phyloP scores from a whole-genome alignment of 1,140 invertebrate genomes.

The Megalonaias nervosa region DNA sequence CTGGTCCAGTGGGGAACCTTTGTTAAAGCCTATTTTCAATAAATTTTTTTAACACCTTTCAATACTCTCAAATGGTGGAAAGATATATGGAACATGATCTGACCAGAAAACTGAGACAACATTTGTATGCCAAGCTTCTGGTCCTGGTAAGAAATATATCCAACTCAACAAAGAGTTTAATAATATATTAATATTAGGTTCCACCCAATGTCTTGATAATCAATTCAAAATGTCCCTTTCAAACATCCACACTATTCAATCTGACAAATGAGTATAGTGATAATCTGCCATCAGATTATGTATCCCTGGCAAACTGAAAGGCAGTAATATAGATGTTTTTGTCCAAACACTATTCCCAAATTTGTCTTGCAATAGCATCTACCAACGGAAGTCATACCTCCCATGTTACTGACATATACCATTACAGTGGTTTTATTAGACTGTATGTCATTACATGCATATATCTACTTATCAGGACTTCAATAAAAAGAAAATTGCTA shows the following conservation, averaged over 20 bases:
- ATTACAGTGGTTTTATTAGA: background rate
- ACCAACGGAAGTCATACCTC: background rate
- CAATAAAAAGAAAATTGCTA: too few species aligned
- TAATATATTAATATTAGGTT: constrained; percentile 6
- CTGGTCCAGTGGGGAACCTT: constrained; percentile 5
- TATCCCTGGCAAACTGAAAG: background rate
- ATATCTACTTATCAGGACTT: too few species aligned
- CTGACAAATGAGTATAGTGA: constrained; percentile 4
- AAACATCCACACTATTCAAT: constrained; percentile 7
- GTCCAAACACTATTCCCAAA: background rate
- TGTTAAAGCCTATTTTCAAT: background rate
- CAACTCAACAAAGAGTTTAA: background rate
- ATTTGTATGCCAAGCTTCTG: background rate
- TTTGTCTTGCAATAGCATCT: background rate
- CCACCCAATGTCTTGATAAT: constrained; percentile 5
- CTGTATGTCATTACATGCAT: background rate
- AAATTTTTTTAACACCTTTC: background rate
- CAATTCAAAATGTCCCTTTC: constrained; percentile 12
- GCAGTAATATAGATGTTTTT: background rate
- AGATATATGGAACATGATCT: background rate
- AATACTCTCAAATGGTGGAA: too few species aligned
- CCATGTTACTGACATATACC: background rate
- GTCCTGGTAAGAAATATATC: background rate
- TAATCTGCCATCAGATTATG: background rate
- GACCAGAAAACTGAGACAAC: background rate